Evolutionary conservation across 2,797 vertebrate species (phyloP), one percentile per base, ranked within the genome.

Genomic region (Pseudochirops cupreus): DNA sequence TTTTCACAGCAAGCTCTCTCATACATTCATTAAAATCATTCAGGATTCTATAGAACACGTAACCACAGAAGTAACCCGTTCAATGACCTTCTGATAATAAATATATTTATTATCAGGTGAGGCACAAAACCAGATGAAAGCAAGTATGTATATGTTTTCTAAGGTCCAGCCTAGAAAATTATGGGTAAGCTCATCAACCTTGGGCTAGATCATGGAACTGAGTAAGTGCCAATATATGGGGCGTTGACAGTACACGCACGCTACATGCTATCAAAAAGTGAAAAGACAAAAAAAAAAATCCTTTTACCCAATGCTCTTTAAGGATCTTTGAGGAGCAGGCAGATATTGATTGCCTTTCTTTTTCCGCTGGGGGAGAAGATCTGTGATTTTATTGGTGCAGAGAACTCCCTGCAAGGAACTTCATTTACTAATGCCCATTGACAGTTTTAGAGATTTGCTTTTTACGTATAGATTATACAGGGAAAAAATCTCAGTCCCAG

Each of bases 371-470:
- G 14, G 33, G n/a, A 67, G 62, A 33, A 67, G 33, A 67, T 4
- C 33, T 67, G 33, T 67, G 62, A 67, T 67, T 67, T 67, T 67
- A 67, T n/a, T 67, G 33, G 62, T 67, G 33, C n/a, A n/a, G 59
- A 62, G 31, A 62, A 33, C 59, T 62, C 59, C 13, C 28, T 95
- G 6, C 74, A 89, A 87, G 89, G 50, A 56, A 91, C 4, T 16
- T 94, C 94, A n/a, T 95, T 58, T 94, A 95, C 56, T 94, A 95
- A 96, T 92, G 33, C 16, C 62, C n/a, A 67, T 67, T n/a, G 2
- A 67, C 33, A 5, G 33, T 67, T 67, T 67, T 67, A 67, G 13
- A 74, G n/a, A 39, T 94, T 29, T 92, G 7, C 96, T 95, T 55
- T 94, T 94, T 82, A 89, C 97, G 94, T 46, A 56, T 95, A 92